These are phyloP conservation scores for Eupithecia inturbata DNA, from an alignment of 2,888 invertebrate species.

Conservation along the genomic window DNA sequence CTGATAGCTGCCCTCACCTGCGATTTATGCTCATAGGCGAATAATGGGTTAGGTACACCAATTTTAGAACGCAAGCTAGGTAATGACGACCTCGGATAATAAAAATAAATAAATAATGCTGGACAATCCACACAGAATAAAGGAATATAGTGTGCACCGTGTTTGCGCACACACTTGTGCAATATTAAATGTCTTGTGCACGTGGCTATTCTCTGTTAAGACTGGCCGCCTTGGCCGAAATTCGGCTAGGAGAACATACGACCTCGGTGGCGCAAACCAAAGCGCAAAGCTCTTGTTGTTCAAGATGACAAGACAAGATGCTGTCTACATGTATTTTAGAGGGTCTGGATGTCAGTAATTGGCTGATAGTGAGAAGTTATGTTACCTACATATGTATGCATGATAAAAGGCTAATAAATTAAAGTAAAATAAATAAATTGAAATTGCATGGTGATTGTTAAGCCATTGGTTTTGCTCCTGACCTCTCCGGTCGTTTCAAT, in stretches of 20 bases:
- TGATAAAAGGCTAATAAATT: neutral
- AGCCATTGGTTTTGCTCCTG: too few relatives aligned
- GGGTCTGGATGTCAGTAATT: neutral
- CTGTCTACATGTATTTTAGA: neutral
- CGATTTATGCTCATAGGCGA: slow-evolving; percentile 58
- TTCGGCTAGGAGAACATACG: neutral
- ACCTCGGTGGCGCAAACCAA: neutral
- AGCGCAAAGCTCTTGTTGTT: neutral
- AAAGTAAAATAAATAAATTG: too few relatives aligned
- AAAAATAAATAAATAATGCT: neutral
- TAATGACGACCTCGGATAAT: neutral
- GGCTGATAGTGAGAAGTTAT: neutral
- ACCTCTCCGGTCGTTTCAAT: too few relatives aligned
- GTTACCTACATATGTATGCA: neutral
- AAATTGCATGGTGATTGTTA: too few relatives aligned
- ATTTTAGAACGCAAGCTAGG: slow-evolving; percentile 2
- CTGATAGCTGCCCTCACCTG: slow-evolving; percentile 51
- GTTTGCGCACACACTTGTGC: neutral
- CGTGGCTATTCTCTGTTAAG: neutral
- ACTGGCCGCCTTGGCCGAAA: neutral
- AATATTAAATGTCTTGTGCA: neutral
- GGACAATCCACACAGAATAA: too few relatives aligned
- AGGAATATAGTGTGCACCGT: neutral
- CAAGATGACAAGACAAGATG: neutral
- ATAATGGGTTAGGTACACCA: slow-evolving; percentile 38